phyloP scores from a whole-genome alignment of 2,888 invertebrate genomes.

The Cantharis lateralis region DNA sequence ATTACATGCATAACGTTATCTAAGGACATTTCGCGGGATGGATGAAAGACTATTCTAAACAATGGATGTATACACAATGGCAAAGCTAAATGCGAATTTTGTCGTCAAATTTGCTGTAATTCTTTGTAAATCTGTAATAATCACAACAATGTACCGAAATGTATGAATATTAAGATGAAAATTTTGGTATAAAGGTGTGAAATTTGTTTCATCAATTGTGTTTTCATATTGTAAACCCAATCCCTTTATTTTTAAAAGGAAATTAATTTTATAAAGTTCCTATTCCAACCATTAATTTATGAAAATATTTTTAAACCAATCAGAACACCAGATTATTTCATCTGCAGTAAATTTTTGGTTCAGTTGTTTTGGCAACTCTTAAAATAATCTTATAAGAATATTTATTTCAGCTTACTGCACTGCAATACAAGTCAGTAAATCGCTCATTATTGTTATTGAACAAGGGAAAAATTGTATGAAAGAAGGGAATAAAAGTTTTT shows the following conservation, averaged over 20 bases:
- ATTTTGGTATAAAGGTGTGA: neutral
- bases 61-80: slow-evolving; percentile 8
- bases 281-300: too few species aligned
- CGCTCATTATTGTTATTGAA: too few species aligned
- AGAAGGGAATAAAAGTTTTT: too few species aligned
- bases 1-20: slow-evolving; percentile 28
- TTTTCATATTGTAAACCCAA: neutral
- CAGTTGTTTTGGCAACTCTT: too few species aligned
- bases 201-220: neutral
- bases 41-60: slow-evolving; percentile 12
- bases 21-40: slow-evolving; percentile 11
- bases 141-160: neutral
- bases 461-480: too few species aligned
- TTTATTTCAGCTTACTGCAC: too few species aligned
- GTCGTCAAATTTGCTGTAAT: slow-evolving; percentile 1
- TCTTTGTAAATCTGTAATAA: neutral
- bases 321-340: too few species aligned
- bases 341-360: too few species aligned
- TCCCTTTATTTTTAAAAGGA: neutral
- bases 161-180: neutral
- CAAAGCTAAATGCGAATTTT: neutral
- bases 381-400: too few species aligned
- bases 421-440: too few species aligned
- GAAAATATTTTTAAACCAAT: too few species aligned
- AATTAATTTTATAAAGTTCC: neutral